Percentiles rank a stretch among this genome's conserved stretches.
phyloP scores from a whole-genome alignment of 2,113 vertebrate genomes.

The Synchiropus splendidus region DNA sequence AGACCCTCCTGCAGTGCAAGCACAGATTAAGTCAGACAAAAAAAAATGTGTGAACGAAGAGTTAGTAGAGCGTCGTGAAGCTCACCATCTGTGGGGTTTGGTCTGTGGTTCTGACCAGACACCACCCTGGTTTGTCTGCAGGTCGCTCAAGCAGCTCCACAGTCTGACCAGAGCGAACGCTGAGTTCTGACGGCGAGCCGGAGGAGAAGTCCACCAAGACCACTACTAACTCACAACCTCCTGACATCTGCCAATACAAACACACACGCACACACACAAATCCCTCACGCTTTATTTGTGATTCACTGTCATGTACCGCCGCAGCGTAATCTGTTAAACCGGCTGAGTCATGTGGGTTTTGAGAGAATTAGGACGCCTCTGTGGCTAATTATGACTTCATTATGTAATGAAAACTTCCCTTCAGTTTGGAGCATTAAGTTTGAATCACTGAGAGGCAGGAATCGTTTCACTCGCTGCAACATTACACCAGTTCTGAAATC shows the following conservation, averaged over 20 bases:
- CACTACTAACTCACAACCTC: conserved; percentile 91
- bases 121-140: conserved; percentile 85
- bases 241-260: conserved; percentile 69
- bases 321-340: no score
- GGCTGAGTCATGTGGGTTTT: no score
- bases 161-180: conserved; percentile 88
- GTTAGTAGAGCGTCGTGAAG: neutral
- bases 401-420: no score
- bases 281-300: neutral
- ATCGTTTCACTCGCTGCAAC: no score
- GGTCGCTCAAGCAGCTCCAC: conserved; percentile 92
- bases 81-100: conserved; percentile 66
- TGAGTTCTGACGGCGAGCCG: conserved; percentile 76
- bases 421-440: no score
- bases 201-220: conserved; percentile 87
- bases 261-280: conserved; percentile 8
- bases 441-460: no score
- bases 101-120: conserved; percentile 84
- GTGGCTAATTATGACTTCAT: no score
- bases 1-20: conserved; percentile 76
- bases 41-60: no score
- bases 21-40: neutral
- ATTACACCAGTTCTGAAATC: no score
- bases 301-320: no score
- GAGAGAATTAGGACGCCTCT: no score